phyloP scores from a whole-genome alignment of 2,797 vertebrate species.

The Sparidentex hasta region DNA sequence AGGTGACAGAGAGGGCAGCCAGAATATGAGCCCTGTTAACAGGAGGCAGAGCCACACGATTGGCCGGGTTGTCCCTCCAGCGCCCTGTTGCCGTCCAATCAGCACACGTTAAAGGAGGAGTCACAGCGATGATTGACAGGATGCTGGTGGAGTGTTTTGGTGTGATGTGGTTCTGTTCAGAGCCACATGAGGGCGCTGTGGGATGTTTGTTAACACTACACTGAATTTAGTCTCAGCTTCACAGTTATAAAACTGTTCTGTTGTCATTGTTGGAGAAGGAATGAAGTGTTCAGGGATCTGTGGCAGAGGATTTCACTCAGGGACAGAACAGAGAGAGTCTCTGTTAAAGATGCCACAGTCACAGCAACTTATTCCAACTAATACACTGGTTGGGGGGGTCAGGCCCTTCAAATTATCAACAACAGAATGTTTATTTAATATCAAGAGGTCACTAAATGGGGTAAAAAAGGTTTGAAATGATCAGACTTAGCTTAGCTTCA shows the following conservation, averaged over 20 bases:
- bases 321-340: neutral
- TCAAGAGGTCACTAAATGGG: neutral
- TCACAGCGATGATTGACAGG: conserved; percentile 46
- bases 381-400: no score
- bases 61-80: conserved; percentile 63
- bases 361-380: neutral
- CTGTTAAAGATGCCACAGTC: neutral
- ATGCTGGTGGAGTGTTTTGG: neutral
- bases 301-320: neutral
- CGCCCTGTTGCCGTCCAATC: conserved; percentile 68
- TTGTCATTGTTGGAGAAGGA: neutral
- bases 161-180: conserved; percentile 15
- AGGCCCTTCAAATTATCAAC: neutral
- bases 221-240: neutral
- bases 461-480: neutral
- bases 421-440: neutral
- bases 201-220: conserved; percentile 29
- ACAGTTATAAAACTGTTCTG: neutral
- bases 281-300: neutral
- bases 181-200: conserved; percentile 67
- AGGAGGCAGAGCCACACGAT: conserved; percentile 75
- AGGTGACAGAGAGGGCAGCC: conserved; percentile 57
- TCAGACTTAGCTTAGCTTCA: neutral
- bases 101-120: conserved; percentile 48
- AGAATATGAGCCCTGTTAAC: conserved; percentile 77